Evolutionary conservation across 2,113 vertebrate species (phyloP), one percentile per base, ranked within the genome.

Genomic region (Alectura lathami): DNA sequence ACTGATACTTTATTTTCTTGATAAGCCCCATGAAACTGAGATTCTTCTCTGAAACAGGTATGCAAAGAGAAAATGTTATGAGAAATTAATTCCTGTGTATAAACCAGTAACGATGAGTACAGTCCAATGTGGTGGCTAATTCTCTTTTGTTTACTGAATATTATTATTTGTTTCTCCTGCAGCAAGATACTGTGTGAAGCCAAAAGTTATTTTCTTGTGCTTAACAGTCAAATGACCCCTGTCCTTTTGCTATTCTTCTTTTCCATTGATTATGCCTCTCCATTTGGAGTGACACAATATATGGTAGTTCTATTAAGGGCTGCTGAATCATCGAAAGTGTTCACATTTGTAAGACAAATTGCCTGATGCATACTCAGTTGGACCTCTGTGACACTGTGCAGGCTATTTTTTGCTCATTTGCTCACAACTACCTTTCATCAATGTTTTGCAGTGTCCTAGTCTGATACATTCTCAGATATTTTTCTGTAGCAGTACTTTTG

Each of bases 291-390:
- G 38, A 60, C 57, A 36, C 29, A 60, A 13, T 22, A 45, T 42
- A 40, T 12, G 64, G 13, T 42, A 21, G 13, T 80, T 69, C 45
- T 83, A 43, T 81, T 80, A 81, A 93, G 10, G 18, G n/a, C 18
- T 88, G 54, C 59, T 88, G 86, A 86, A 73, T 86, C 76, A 83
- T 73, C 83, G 73, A 54, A 57, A 32, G 4, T 36, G 59, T 34
- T 74, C 50, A 73, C 21, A 29, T 88, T 68, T 76, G 51, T 69
- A 64, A 77, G 63, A 86, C 23, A 80, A 86, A 95, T 83, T 62
- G n/a, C 45, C 45, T 77, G 21, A 22, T 1, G 0, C 48, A 30
- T 38, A 45, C 8, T 81, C 50, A 69, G 17, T 32, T 91, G 32
- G 50, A 74, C 17, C 7, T 91, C 21, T 43, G 50, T 80, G 81